These are phyloP conservation scores for Glaucomys volans DNA, from an alignment of 2,113 vertebrate species.

Conservation along the genomic window DNA sequence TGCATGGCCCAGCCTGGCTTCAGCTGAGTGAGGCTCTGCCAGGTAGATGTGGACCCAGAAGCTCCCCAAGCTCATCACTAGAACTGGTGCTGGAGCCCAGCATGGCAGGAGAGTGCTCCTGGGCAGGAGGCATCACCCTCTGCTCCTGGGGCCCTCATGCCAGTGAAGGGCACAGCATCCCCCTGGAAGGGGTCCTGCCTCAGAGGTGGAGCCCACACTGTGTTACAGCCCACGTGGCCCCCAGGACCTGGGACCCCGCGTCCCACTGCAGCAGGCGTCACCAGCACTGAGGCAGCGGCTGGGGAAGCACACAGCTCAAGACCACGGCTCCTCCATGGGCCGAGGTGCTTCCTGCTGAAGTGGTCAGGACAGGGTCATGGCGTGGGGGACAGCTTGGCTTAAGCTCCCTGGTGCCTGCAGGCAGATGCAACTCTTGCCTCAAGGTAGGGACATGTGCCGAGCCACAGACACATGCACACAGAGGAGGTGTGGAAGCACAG, in stretches of 20 bases:
- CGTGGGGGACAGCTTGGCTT: background rate
- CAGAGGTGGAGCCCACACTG: background rate
- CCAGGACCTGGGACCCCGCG: background rate
- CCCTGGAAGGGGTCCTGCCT: background rate
- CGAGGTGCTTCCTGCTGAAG: background rate
- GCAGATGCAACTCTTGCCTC: too few species aligned
- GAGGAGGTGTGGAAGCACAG: background rate
- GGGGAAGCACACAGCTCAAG: background rate
- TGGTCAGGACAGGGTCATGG: background rate
- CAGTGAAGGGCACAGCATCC: background rate
- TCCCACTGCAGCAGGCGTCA: too few species aligned
- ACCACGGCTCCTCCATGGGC: background rate
- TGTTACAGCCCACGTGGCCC: background rate
- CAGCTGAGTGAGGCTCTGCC: background rate
- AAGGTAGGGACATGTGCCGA: background rate
- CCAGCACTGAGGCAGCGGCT: background rate
- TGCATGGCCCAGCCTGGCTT: background rate
- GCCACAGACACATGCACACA: background rate
- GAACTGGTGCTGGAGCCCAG: background rate
- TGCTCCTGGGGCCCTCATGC: accelerated
- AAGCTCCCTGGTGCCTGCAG: background rate
- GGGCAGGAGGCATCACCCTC: background rate
- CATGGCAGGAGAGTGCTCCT: accelerated
- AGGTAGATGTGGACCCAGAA: background rate
- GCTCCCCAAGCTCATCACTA: background rate